Base-by-base conservation (phyloP, 2,113 vertebrate genomes). In the Onychostruthus taczanowskii region DNA sequence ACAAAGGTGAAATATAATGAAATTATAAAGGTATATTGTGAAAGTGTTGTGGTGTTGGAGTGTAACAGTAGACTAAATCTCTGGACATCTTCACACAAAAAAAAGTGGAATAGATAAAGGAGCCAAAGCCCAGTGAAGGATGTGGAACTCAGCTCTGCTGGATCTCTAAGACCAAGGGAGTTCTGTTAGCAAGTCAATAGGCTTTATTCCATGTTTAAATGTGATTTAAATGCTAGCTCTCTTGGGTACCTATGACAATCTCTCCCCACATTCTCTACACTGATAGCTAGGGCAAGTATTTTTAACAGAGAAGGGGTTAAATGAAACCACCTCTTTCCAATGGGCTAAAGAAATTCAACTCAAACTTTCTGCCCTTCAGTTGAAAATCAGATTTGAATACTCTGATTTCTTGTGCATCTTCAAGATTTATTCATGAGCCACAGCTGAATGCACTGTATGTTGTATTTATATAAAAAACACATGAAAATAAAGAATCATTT, bases 341-440 rank as follows among this genome's bases (percentile, higher is more conserved):
- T 16, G 53, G 39, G 76, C 72, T 73, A 59, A 44, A 85, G 27
- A 95, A 95, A 93, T 94, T 64, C 1, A 76, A 64, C 85, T 74
- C 47, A 75, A 84, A 76, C 18, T 92, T 87, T 84, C 75, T 58
- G 13, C 69, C 17, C 73, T 86, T 94, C 69, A 63, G 74, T 24
- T 74, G 85, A 96, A 97, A 97, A 97, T 97, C 79, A 94, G 81
- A 97, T 97, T 87, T 95, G 75, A 97, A 96, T 97, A 68, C 85
- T 93, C 17, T n/a, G 72, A 87, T 94, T 96, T 95, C 90, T 96
- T 73, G 24, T 87, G 87, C 39, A 93, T 95, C 91, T 96, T 96
- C 78, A 72, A 92, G 94, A 96, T 94, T 96, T 98, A 97, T 98
- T 97, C 92, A 95, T 91, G 91, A 97, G 91, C 96, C 95, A 97